A percentile compares a stretch with the other conserved stretches of the same genome.
Evolutionary conservation across 2,888 invertebrate species (phyloP).

Genomic region (Athalia circularis): DNA sequence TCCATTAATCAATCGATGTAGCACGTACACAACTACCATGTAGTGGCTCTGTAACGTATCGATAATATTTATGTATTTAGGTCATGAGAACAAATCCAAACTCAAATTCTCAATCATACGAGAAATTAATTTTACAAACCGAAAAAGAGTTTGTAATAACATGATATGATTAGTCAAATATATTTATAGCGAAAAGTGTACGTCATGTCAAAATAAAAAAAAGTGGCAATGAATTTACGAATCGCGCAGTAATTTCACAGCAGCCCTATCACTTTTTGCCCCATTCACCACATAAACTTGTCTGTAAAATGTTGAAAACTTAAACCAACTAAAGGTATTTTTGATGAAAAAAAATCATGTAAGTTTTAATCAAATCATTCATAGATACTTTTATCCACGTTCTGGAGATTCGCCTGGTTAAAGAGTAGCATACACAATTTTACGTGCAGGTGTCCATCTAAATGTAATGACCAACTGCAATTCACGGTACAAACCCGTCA

Average conservation of each 20-base stretch:
- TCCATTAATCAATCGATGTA: too few relatives aligned
- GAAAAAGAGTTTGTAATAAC: neutral
- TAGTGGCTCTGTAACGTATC: neutral
- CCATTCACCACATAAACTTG: slow-evolving; percentile 2
- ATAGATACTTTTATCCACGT: neutral
- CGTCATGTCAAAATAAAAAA: slow-evolving; percentile 4
- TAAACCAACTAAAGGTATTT: neutral
- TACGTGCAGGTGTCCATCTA: neutral
- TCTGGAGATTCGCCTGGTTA: too few relatives aligned
- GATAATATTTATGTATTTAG: slow-evolving; percentile 19
- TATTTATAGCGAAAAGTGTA: neutral
- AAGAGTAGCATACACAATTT: neutral
- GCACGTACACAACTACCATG: too few relatives aligned
- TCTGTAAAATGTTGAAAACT: neutral
- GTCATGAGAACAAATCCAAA: neutral
- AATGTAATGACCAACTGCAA: neutral
- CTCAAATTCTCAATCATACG: neutral
- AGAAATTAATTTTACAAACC: too few relatives aligned
- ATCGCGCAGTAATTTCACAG: slow-evolving; percentile 4
- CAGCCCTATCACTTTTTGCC: slow-evolving; percentile 10
- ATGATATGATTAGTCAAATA: neutral
- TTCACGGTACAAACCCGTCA: neutral
- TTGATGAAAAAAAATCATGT: neutral
- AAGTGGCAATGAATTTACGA: neutral
- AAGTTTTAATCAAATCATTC: neutral